A percentile compares a stretch with the other conserved stretches of the same genome.
Evolutionary conservation across 2,113 vertebrate genomes (phyloP).

Genomic region (Cynocephalus volans): DNA sequence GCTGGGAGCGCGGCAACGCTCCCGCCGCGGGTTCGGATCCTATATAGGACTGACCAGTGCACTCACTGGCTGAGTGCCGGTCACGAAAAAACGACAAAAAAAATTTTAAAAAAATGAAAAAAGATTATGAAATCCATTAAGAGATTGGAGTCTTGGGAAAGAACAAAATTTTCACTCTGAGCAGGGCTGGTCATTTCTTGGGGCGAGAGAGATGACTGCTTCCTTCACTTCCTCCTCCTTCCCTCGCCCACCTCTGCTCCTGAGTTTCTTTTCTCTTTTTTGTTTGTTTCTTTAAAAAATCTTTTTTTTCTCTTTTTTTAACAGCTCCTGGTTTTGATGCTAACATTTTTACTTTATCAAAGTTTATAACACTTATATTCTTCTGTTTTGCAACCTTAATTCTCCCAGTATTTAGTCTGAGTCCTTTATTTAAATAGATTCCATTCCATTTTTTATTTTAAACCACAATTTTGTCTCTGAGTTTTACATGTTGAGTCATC

Average conservation of each 20-base stretch:
- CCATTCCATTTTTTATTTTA: neutral
- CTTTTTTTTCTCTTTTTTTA: too few species aligned
- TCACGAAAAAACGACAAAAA: too few species aligned
- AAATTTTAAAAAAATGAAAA: slow-evolving; percentile 28
- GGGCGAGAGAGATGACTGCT: neutral
- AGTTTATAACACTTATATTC: neutral
- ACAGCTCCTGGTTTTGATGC: neutral
- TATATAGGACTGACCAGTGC: too few species aligned
- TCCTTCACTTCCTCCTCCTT: neutral
- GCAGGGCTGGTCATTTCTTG: neutral
- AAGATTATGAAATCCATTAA: neutral
- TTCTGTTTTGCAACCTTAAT: neutral
- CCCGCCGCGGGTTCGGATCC: too few species aligned
- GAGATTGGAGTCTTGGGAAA: neutral
- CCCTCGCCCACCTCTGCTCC: neutral
- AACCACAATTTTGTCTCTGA: neutral
- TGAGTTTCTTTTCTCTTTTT: neutral
- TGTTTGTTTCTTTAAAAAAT: too few species aligned
- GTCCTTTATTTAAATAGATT: neutral
- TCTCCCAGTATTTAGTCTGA: neutral
- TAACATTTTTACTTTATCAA: neutral
- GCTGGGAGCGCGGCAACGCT: too few species aligned
- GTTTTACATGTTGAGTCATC: neutral
- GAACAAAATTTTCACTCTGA: neutral
- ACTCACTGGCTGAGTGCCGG: too few species aligned